Base-by-base conservation (phyloP, 2,888 invertebrate species). In the Tetragonisca angustula region DNA sequence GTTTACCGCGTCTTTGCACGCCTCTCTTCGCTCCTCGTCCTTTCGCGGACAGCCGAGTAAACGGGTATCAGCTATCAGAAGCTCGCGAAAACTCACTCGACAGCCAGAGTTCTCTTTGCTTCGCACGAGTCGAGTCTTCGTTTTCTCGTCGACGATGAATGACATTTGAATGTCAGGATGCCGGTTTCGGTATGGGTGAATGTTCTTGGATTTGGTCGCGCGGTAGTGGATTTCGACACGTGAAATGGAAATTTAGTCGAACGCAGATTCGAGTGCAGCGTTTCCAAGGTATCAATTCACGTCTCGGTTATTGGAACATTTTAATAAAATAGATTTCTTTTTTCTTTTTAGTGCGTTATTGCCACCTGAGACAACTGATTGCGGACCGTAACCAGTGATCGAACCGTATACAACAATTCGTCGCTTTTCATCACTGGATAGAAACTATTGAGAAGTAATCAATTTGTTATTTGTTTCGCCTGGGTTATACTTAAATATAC, bases 21-120 rank as follows among this genome's bases (percentile, higher is more conserved):
- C 52, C 72, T n/a, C 71, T 70, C 71, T 81, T 77, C 71, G 68
- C 73, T 80, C 83, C 84, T 76, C 78, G 52, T 71, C 65, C 62
- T 52, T 71, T 76, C 77, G 50, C 62, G 69, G 75, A 62, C 89
- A 86, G 86, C 87, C 82, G 77, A 84, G 85, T 84, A 89, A 91
- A 90, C 87, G 89, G 43, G 91, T 90, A 91, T 91, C 89, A 90
- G 90, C 91, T 89, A 92, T 92, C 91, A 90, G 91, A 88, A 85
- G 83, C 75, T 86, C 78, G 64, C 68, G 62, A 76, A 76, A 43
- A 62, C 64, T 77, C 69, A 72, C 81, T 74, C 75, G 64, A 77
- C 76, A 36, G 78, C 67, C 67, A 21, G 52, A 52, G 59, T 81
- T 49, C 70, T n/a, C 50, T 68, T 65, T 52, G 36, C 43, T 19